Percentiles rank a stretch among this genome's conserved stretches.
These are phyloP conservation scores for Alfaro cultratus DNA, from an alignment of 2,797 vertebrate genomes.

Conservation along the genomic window DNA sequence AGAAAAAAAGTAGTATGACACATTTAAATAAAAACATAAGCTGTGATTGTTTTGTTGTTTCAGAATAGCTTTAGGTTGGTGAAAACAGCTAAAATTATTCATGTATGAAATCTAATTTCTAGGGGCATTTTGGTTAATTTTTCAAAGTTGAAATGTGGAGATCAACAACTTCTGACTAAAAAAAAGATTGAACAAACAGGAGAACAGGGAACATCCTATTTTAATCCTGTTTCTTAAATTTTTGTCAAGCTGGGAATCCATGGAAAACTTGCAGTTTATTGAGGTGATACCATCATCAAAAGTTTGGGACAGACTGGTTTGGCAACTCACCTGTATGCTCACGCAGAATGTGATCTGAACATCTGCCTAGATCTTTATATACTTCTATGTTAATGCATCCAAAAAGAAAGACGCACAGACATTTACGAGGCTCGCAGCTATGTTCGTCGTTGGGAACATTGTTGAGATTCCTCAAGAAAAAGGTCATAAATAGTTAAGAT, in stretches of 20 bases:
- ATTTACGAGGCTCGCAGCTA: no score
- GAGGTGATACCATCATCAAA: neutral
- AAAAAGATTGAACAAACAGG: neutral
- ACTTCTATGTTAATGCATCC: conserved; percentile 10
- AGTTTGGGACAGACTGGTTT: neutral
- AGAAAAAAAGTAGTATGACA: no score
- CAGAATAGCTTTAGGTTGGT: neutral
- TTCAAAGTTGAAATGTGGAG: neutral
- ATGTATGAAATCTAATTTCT: neutral
- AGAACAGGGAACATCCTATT: neutral
- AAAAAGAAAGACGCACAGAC: neutral
- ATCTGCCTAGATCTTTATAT: neutral
- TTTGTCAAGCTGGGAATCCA: neutral
- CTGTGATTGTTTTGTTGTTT: neutral
- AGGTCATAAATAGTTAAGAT: conserved; percentile 63
- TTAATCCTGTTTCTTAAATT: neutral
- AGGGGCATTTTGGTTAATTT: neutral
- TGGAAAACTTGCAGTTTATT: neutral
- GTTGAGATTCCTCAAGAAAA: conserved; percentile 64
- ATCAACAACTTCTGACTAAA: neutral
- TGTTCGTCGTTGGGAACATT: conserved; percentile 48
- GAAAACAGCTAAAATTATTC: neutral
- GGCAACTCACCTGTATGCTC: neutral
- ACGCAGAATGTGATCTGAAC: neutral
- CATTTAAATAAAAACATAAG: neutral